A percentile compares a stretch with the other conserved stretches of the same genome.
These are phyloP conservation scores for Rhinoraja longicauda DNA, from an alignment of 2,797 vertebrate species.

Conservation along the genomic window DNA sequence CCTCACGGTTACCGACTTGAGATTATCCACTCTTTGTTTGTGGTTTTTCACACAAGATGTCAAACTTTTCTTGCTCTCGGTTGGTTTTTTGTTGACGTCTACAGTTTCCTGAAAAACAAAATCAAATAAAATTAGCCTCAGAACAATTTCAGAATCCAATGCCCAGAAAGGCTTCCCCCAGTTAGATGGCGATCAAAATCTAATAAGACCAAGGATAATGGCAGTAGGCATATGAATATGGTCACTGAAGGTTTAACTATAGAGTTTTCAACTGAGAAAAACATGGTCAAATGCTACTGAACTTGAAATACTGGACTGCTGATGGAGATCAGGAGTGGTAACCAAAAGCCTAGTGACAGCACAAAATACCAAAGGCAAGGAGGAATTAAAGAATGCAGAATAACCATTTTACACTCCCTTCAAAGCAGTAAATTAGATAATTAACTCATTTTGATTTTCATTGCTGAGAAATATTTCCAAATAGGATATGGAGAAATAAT, in stretches of 20 bases:
- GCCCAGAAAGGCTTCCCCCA: not conserved
- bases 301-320: not conserved
- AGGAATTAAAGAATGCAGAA: too few species aligned
- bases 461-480: too few species aligned
- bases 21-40: conserved; percentile 71
- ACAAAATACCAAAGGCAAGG: not conserved
- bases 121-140: not conserved
- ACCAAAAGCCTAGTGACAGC: not conserved
- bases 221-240: not conserved
- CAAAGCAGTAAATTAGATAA: too few species aligned
- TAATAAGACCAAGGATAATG: not conserved
- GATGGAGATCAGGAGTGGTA: not conserved
- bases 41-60: conserved; percentile 56
- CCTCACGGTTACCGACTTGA: conserved; percentile 61
- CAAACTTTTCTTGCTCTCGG: not conserved
- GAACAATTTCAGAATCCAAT: not conserved
- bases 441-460: too few species aligned
- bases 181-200: not conserved
- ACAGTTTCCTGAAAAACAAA: conserved; percentile 43
- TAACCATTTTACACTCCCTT: too few species aligned
- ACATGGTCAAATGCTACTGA: too few species aligned
- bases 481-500: too few species aligned
- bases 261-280: not conserved
- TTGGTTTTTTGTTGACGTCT: conserved; percentile 41
- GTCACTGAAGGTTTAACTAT: not conserved